These are phyloP conservation scores for Yponomeuta malinellus DNA, from an alignment of 2,888 invertebrate species.

Conservation along the genomic window DNA sequence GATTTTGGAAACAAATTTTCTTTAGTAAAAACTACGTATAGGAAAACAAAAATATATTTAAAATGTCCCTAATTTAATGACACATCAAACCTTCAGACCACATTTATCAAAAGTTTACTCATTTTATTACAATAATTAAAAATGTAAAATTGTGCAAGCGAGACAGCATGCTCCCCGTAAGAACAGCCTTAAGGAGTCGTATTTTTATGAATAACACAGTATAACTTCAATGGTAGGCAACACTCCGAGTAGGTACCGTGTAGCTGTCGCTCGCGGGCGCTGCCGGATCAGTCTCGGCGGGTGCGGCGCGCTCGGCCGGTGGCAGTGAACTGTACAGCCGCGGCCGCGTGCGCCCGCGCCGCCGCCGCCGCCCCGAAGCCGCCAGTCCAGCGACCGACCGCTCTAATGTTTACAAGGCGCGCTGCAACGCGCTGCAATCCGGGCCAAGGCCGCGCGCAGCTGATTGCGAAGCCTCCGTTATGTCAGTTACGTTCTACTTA, in stretches of 20 bases:
- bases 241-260: neutral
- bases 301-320: slow-evolving; percentile 8
- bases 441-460: slow-evolving; percentile 59
- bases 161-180: too few species aligned
- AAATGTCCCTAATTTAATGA: too few species aligned
- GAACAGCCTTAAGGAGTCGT: too few species aligned
- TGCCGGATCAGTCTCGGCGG: slow-evolving; percentile 7
- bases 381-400: neutral
- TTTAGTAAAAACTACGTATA: too few species aligned
- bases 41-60: too few species aligned
- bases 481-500: slow-evolving; percentile 71
- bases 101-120: too few species aligned
- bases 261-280: neutral
- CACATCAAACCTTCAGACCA: too few species aligned
- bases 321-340: neutral
- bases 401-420: slow-evolving; percentile 10
- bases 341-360: neutral
- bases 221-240: neutral
- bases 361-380: neutral
- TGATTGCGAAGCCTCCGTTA: slow-evolving; percentile 68
- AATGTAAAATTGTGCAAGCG: too few species aligned
- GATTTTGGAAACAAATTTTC: too few species aligned
- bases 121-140: too few species aligned
- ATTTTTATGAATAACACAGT: neutral
- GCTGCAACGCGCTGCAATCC: slow-evolving; percentile 30